These are phyloP conservation scores for Heteromyza rotundicornis DNA, from an alignment of 2,888 invertebrate species.

Conservation along the genomic window DNA sequence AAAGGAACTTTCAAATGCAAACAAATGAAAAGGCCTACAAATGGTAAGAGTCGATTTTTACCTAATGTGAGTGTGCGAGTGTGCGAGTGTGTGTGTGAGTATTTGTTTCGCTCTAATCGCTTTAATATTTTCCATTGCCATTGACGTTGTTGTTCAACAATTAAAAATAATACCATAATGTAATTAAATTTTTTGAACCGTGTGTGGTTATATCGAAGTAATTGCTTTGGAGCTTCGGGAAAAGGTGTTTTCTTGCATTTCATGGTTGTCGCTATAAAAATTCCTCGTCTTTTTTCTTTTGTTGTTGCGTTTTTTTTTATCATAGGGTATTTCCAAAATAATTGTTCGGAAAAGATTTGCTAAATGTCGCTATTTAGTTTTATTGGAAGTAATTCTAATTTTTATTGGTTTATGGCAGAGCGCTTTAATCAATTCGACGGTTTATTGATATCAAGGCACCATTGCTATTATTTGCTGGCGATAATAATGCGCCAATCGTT, in stretches of 20 bases:
- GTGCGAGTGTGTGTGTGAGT: too few species aligned
- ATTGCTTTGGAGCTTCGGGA: too few species aligned
- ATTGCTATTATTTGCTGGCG: constrained; percentile 24
- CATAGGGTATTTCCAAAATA: constrained; percentile 20
- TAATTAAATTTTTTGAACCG: not conserved
- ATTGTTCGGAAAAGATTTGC: constrained; percentile 50
- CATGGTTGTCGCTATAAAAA: not conserved
- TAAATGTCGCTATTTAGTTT: constrained; percentile 56
- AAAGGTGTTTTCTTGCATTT: too few species aligned
- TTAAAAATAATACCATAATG: constrained; percentile 10
- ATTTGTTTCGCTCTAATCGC: too few species aligned
- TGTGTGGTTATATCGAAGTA: too few species aligned
- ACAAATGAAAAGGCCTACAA: too few species aligned
- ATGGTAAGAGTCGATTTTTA: too few species aligned
- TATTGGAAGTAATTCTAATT: constrained; percentile 57
- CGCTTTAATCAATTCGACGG: constrained; percentile 20
- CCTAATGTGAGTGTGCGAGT: too few species aligned
- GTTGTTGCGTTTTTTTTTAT: constrained; percentile 1
- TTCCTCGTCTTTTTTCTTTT: not conserved
- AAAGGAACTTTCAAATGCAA: too few species aligned
- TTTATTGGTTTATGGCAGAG: constrained; percentile 51
- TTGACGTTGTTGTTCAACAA: constrained; percentile 14
- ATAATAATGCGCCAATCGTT: constrained; percentile 35
- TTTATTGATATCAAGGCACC: constrained; percentile 29
- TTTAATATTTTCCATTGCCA: not conserved